A percentile compares a stretch with the other conserved stretches of the same genome.
Conservation (phyloP, 2,888 invertebrate genomes). For the Linyphia triangularis region DNA sequence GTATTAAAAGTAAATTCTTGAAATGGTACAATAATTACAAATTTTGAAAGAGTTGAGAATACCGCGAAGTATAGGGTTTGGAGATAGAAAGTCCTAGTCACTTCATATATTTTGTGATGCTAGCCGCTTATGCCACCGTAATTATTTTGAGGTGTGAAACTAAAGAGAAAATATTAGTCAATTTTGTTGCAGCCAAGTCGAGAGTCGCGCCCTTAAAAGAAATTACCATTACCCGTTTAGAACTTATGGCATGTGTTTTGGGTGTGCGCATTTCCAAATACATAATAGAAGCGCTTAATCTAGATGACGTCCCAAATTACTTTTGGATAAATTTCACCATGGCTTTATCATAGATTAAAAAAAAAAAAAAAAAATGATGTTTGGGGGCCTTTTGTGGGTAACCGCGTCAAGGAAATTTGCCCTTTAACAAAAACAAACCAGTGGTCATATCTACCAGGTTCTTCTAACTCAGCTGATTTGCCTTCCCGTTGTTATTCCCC, state of each 20-base stretch:
- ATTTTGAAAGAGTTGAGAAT: not conserved
- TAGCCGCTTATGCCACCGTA: not conserved
- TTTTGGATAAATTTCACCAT: slow-evolving; percentile 36
- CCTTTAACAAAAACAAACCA: not conserved
- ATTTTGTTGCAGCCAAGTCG: not conserved
- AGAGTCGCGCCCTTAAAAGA: not conserved
- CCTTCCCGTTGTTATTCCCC: not conserved
- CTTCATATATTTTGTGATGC: slow-evolving; percentile 9
- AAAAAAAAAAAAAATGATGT: slow-evolving; percentile 75
- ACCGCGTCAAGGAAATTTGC: slow-evolving; percentile 78
- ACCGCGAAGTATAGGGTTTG: not conserved
- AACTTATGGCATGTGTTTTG: not conserved
- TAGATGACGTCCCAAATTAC: no score
- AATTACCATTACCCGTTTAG: not conserved
- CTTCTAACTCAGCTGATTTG: not conserved
- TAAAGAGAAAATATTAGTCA: not conserved
- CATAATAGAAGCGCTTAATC: not conserved
- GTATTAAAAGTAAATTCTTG: not conserved
- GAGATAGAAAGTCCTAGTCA: not conserved
- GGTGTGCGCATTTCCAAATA: not conserved
- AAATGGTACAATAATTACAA: not conserved
- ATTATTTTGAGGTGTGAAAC: not conserved
- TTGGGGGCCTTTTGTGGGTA: no score
- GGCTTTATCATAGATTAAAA: slow-evolving; percentile 75
- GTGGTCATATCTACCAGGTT: slow-evolving; percentile 8